Evolutionary conservation across 1,140 invertebrate species (phyloP), one percentile per base, ranked within the genome.

Genomic region (Polypedilum vanderplanki): DNA sequence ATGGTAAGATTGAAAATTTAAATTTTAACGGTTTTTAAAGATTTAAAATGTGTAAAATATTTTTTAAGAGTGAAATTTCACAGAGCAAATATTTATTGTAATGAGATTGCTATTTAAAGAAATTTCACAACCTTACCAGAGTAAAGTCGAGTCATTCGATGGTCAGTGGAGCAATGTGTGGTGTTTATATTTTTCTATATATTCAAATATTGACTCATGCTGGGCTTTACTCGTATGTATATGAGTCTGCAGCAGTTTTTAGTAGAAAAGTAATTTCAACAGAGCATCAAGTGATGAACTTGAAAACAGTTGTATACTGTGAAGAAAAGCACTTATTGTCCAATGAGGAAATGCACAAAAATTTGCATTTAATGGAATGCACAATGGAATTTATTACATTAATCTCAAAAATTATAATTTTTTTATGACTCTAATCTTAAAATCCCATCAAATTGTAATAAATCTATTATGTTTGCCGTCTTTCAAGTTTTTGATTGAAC

Each of bases 171-270:
- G 46, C n/a, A 57, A 57, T 57, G n/a, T n/a, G n/a, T 57, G n/a
- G n/a, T n/a, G n/a, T 57, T 57, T 33, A n/a, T n/a, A n/a, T n/a
- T 15, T 57, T 12, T n/a, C 12, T n/a, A 57, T 57, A 57, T 57
- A 57, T 57, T n/a, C 46, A 57, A 57, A 57, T 57, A 57, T 57
- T 57, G 46, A 57, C 46, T n/a, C 46, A 57, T 57, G 46, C 46
- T 12, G n/a, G 12, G 4, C 12, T 57, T n/a, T n/a, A 15, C 24
- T 4, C 46, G 46, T 1, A 57, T 57, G 24, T 12, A 57, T 57
- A 57, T 57, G 46, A 12, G 12, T 15, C n/a, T n/a, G 12, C 46
- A 5, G 24, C 24, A 33, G 24, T 33, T 3, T 15, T 12, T n/a
- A 15, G 12, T n/a, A n/a, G 46, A 57, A 57, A 15, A 46, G 8